A percentile compares a stretch with the other conserved stretches of the same genome.
These are phyloP conservation scores for Salticus scenicus DNA, from an alignment of 2,888 invertebrate genomes.

Conservation along the genomic window DNA sequence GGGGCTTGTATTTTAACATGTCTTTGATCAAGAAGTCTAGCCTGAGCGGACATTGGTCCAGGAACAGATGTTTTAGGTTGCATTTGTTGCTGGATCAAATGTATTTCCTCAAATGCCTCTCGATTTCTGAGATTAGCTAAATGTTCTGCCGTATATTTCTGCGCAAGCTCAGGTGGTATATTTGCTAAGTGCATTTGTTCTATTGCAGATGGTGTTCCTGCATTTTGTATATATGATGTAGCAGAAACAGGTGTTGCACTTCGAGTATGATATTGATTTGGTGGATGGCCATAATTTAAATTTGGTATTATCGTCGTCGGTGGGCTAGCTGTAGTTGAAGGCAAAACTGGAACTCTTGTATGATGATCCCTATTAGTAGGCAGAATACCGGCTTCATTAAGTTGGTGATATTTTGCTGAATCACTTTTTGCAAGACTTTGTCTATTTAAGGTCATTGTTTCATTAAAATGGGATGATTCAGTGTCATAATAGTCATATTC, in stretches of 20 bases:
- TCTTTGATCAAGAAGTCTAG: constrained; percentile 54
- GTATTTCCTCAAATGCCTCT: constrained; percentile 25
- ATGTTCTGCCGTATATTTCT: constrained; percentile 47
- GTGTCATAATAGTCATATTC: constrained; percentile 42
- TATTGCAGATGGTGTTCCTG: constrained; percentile 23
- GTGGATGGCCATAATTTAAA: constrained; percentile 26
- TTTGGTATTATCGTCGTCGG: constrained; percentile 52
- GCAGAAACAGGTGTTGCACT: constrained; percentile 32
- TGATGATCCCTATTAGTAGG: constrained; percentile 22
- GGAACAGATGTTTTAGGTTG: constrained; percentile 22
- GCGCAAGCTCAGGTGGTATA: constrained; percentile 40
- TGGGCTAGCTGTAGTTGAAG: constrained; percentile 42
- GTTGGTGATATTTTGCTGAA: constrained; percentile 38
- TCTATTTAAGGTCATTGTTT: constrained; percentile 66
- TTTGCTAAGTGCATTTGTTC: constrained; percentile 44
- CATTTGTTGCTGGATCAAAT: constrained; percentile 5
- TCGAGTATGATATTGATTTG: constrained; percentile 30
- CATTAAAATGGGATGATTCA: constrained; percentile 45
- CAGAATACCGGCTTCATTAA: constrained; percentile 23
- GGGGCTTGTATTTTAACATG: constrained; percentile 44
- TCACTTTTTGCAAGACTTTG: constrained; percentile 56
- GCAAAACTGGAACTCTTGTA: constrained; percentile 28
- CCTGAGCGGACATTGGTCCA: constrained; percentile 60
- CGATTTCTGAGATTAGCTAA: constrained; percentile 48
- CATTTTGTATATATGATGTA: constrained; percentile 40